phyloP scores from a whole-genome alignment of 2,113 vertebrate genomes.

The Leptosomus discolor region DNA sequence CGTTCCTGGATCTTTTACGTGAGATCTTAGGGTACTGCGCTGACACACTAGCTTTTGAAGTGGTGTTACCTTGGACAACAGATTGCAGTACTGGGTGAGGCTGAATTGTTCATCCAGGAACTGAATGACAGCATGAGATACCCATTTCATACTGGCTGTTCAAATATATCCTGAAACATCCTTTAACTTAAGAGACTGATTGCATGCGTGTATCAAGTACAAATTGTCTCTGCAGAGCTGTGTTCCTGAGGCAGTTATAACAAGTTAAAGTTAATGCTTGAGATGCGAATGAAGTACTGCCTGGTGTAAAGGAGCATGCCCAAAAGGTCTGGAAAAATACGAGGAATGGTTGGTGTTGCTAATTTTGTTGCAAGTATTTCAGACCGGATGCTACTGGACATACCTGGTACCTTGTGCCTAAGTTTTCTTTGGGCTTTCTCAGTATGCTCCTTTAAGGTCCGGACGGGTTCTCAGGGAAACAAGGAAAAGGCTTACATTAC shows the following conservation, averaged over 20 bases:
- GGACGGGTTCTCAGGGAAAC: not conserved
- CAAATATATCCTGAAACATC: not conserved
- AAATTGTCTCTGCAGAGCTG: not conserved
- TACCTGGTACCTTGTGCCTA: accelerated
- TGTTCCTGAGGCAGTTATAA: not conserved
- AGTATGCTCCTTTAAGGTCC: not conserved
- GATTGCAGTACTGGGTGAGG: not conserved
- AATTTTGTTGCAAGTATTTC: not conserved
- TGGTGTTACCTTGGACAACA: not conserved
- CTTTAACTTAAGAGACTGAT: not conserved
- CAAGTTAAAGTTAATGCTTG: not conserved
- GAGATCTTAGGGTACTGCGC: not conserved
- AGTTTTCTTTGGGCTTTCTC: not conserved
- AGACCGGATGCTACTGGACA: not conserved
- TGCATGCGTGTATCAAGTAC: not conserved
- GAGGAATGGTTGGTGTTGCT: not conserved
- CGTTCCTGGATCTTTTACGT: accelerated
- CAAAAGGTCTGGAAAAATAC: not conserved
- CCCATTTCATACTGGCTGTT: not conserved
- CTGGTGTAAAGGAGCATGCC: not conserved
- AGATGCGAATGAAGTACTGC: accelerated
- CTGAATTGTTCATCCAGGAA: not conserved
- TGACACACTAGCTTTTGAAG: accelerated
- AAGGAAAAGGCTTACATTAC: not conserved
- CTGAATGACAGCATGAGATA: not conserved